Percentiles rank a stretch among this genome's conserved stretches.
phyloP scores from a whole-genome alignment of 2,797 vertebrate genomes.

The Chelidonichthys spinosus region DNA sequence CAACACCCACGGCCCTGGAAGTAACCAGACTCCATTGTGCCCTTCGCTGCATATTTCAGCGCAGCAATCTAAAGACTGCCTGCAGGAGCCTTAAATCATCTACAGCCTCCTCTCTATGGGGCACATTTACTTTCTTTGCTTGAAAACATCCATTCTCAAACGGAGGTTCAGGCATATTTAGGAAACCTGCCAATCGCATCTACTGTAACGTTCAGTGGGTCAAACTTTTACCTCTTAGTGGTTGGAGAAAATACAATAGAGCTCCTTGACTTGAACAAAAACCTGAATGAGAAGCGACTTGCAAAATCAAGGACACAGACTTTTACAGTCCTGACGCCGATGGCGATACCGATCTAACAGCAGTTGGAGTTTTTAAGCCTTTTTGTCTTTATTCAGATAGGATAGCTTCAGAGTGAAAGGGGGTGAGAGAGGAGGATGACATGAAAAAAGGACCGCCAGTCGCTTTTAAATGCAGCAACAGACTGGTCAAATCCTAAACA shows the following conservation, averaged over 20 bases:
- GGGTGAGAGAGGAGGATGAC: no score
- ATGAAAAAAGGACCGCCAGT: no score
- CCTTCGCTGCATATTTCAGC: constrained; percentile 61
- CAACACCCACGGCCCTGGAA: constrained; percentile 55
- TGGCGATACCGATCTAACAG: not conserved
- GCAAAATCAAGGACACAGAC: not conserved
- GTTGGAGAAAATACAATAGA: not conserved
- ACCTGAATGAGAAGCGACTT: not conserved
- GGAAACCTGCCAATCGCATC: constrained; percentile 9
- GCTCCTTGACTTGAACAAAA: not conserved
- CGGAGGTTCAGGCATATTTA: not conserved
- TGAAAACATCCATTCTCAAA: constrained; percentile 15
- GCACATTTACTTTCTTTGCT: constrained; percentile 44
- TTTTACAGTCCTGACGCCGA: not conserved
- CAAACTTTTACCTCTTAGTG: not conserved
- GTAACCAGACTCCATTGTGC: constrained; percentile 52
- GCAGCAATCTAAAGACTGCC: constrained; percentile 50
- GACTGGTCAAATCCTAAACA: no score
- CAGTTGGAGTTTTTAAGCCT: not conserved
- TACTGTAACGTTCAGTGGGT: not conserved
- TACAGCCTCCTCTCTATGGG: constrained; percentile 15
- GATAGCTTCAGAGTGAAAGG: no score
- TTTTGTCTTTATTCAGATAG: no score
- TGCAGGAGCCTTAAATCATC: constrained; percentile 50
- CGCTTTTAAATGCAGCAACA: no score